phyloP scores from a whole-genome alignment of 2,888 invertebrate genomes.

The Dione juno region DNA sequence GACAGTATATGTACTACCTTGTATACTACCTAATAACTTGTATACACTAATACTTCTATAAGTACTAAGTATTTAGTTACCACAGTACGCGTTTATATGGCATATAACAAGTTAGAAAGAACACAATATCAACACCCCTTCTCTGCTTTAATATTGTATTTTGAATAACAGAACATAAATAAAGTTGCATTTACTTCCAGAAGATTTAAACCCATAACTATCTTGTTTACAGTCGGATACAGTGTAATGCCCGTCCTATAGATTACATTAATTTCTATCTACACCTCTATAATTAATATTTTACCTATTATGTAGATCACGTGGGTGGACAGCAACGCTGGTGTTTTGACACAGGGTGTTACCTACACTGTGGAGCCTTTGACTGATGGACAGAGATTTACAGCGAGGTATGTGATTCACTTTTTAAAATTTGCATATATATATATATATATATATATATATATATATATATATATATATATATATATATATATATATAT shows the following conservation, averaged over 20 bases:
- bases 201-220: background rate
- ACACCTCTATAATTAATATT: slow-evolving; percentile 37
- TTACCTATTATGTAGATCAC: slow-evolving; percentile 86
- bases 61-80: no score
- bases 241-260: no score
- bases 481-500: background rate
- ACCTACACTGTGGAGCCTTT: slow-evolving; percentile 90
- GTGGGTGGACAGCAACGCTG: slow-evolving; percentile 95
- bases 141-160: no score
- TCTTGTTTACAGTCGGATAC: no score
- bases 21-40: no score
- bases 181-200: background rate
- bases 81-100: no score
- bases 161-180: no score
- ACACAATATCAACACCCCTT: no score
- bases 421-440: slow-evolving; percentile 1
- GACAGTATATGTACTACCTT: no score
- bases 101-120: no score
- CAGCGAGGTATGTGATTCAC: slow-evolving; percentile 82
- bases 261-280: background rate
- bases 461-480: background rate
- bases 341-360: slow-evolving; percentile 91
- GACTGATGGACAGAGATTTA: slow-evolving; percentile 91
- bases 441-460: background rate
- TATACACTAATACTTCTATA: no score